Evolutionary conservation across 2,888 invertebrate genomes (phyloP), one percentile per base, ranked within the genome.

Genomic region (Amphipyra tragopoginis): DNA sequence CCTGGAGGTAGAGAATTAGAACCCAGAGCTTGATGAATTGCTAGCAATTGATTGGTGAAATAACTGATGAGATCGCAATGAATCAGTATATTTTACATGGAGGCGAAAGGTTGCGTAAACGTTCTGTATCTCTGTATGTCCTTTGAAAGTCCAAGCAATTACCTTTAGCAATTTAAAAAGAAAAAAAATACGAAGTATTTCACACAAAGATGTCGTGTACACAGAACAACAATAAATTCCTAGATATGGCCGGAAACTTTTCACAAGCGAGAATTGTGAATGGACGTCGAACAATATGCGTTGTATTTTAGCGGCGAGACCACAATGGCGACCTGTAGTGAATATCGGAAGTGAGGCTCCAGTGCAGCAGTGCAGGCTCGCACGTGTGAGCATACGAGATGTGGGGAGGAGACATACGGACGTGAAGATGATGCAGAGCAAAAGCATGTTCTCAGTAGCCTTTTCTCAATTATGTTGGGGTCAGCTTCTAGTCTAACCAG

Each of bases 211-310:
- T 60, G 59, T 62, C 62, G 15, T 43, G 36, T 36, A 36, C 60
- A 59, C 50, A 56, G 29, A 21, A 63, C 59, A 49, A 57, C 67
- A 11, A 75, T 75, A 72, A 73, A 77, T 75, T 66, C 61, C 52
- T 52, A 73, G 68, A 79, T 69, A 71, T 72, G 60, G 51, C 45
- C 53, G 38, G 61, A 68, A 74, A 60, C 59, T 72, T 69, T 73
- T 69, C 73, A 66, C 65, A 36, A 1, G 57, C 59, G 57, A 62
- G 69, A 69, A 76, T 78, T 49, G 59, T 73, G 72, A 65, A 69
- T 56, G 49, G n/a, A 43, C 61, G 64, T 59, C 56, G 70, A 63
- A 75, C 69, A 79, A 70, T 72, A 67, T 66, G 68, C 50, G 49
- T 54, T 53, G 63, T 70, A 66, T 45, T 71, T 66, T 61, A 71